Conservation (phyloP, 2,113 vertebrate genomes). For the Nerophis ophidion region DNA sequence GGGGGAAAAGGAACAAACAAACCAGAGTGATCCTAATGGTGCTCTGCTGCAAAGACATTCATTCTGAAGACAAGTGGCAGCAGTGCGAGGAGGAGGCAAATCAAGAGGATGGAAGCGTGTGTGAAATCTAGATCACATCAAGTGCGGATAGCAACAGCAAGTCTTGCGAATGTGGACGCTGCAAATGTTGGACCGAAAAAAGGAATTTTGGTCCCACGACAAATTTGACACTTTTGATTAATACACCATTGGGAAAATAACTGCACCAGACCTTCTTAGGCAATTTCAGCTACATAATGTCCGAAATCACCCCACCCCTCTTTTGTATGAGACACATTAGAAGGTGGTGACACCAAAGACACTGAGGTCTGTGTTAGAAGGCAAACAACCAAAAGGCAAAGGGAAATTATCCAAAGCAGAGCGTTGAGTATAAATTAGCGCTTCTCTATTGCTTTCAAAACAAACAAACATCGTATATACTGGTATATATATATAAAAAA, state of each 20-base stretch:
- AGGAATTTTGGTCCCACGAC: conserved; percentile 28
- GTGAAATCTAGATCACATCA: neutral
- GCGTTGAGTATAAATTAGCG: conserved; percentile 9
- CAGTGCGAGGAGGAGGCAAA: conserved; percentile 11
- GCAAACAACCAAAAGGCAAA: conserved; percentile 51
- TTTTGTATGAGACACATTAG: neutral
- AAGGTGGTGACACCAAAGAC: conserved; percentile 10
- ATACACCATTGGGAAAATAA: conserved; percentile 5
- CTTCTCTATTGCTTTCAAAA: conserved; percentile 24
- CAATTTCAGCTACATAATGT: conserved; percentile 16
- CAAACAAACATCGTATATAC: conserved; percentile 11
- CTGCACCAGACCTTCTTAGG: neutral
- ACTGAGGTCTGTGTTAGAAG: conserved; percentile 17
- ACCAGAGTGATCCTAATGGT: conserved; percentile 1
- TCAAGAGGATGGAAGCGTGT: neutral
- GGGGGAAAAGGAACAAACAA: conserved; percentile 21
- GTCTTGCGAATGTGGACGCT: neutral
- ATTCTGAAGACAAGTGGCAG: conserved; percentile 19
- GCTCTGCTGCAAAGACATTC: conserved; percentile 33
- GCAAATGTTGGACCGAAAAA: neutral
- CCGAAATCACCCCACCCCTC: conserved; percentile 2
- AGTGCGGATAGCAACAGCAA: conserved; percentile 7
- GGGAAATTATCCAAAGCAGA: conserved; percentile 17
- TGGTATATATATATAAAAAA: conserved; percentile 6
- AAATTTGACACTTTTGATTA: conserved; percentile 1